Percentiles rank a stretch among this genome's conserved stretches.
Evolutionary conservation across 1,140 invertebrate species (phyloP).

Genomic region (Sesamia nonagrioides): DNA sequence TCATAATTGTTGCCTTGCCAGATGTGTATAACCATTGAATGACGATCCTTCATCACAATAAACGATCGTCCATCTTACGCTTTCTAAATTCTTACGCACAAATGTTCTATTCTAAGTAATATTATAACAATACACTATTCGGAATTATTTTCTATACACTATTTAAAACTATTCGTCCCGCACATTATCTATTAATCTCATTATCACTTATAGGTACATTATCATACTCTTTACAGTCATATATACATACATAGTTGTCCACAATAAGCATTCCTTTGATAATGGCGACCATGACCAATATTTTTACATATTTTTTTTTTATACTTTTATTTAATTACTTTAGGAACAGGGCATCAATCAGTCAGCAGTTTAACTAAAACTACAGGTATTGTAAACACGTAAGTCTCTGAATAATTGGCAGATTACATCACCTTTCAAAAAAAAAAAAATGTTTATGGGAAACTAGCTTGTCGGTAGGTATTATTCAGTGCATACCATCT

Average conservation of each 20-base stretch:
- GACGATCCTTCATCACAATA: no score
- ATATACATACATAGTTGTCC: background rate
- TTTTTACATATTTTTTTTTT: no score
- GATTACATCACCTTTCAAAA: constrained; percentile 2
- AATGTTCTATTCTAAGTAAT: no score
- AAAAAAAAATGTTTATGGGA: constrained; percentile 11
- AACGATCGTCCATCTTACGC: no score
- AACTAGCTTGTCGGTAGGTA: background rate
- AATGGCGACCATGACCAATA: constrained; percentile 1
- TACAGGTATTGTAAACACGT: background rate
- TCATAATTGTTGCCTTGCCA: no score
- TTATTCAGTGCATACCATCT: constrained; percentile 10
- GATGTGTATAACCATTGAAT: no score
- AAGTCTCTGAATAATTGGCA: background rate
- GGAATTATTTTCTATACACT: no score
- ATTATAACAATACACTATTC: no score
- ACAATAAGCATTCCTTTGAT: background rate
- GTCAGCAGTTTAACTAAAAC: background rate
- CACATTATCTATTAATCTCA: no score
- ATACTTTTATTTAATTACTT: no score
- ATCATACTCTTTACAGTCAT: background rate
- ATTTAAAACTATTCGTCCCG: no score
- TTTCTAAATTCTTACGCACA: no score
- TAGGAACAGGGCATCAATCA: background rate
- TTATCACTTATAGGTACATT: background rate